Conservation (phyloP, 2,797 vertebrate species). For the Neostethus bicornis region DNA sequence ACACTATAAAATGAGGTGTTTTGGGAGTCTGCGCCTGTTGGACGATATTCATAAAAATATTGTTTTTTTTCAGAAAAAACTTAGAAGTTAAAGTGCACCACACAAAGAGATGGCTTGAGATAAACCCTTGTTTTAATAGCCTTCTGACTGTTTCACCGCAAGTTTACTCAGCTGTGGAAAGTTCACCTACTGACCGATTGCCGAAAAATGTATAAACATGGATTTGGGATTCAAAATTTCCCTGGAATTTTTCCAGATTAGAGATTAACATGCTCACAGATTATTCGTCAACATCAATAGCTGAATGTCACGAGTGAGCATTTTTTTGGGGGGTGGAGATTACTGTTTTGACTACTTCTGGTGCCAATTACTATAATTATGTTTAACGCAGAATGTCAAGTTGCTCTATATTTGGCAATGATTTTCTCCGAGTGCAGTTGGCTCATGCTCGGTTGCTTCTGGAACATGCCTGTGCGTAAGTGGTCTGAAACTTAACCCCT, state of each 20-base stretch:
- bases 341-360: constrained; percentile 63
- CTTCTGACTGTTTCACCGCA: constrained; percentile 10
- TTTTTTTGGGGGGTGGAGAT: constrained; percentile 15
- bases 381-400: constrained; percentile 71
- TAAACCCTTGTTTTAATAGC: constrained; percentile 25
- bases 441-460: constrained; percentile 57
- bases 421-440: constrained; percentile 62
- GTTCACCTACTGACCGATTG: constrained; percentile 14
- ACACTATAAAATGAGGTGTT: constrained; percentile 19
- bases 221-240: constrained; percentile 11
- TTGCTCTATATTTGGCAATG: constrained; percentile 70
- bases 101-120: constrained; percentile 26
- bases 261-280: constrained; percentile 22
- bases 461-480: constrained; percentile 69
- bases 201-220: neutral
- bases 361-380: constrained; percentile 75
- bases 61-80: constrained; percentile 1
- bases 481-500: constrained; percentile 75
- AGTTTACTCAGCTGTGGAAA: constrained; percentile 57
- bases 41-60: constrained; percentile 11
- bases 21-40: neutral
- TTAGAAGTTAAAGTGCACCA: constrained; percentile 20
- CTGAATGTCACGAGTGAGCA: constrained; percentile 37
- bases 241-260: constrained; percentile 3
- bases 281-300: constrained; percentile 15